Base-by-base conservation (phyloP, 2,113 vertebrate genomes). In the Hippocampus guttulatus region DNA sequence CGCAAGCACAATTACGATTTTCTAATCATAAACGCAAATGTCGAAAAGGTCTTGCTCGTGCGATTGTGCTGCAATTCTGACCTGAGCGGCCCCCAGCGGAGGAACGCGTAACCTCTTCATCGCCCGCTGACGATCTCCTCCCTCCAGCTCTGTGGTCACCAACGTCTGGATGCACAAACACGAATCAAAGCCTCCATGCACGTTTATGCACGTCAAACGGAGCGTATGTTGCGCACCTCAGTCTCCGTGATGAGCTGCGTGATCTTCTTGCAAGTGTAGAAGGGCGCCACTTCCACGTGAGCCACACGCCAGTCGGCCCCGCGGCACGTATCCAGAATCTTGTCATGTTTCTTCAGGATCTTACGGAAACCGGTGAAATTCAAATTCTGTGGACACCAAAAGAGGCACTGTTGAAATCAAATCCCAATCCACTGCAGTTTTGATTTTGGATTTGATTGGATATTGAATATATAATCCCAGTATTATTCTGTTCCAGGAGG, bases 201-300 rank as follows among this genome's bases (percentile, higher is more conserved):
- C 18, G 40, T 14, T 2, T 57, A 47, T 21, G n/a, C 41, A 38
- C 14, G 40, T 61, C 54, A n/a, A 7, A 8, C 33, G 2, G 8
- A 2, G 16, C 0, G 0, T 47, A 27, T 67, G 33, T 38, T 25
- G 23, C 64, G 52, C 82, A 98, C 97, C 95, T 99, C 97, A 8
- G 97, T 98, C 92, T 99, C 96, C 0, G 95, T 95, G 88, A 99
- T 99, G 62, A 99, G 94, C 89, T 98, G 96, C 58, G 96, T 98
- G 91, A 99, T 98, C 92, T 99, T 99, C 89, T 99, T 99, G 93
- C 96, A 98, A 45, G 94, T 98, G 87, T 98, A 98, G 89, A 99
- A 98, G 3, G 96, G 95, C 2, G 97, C 97, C 90, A 98, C 94
- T 86, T 99, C 97, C 84, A 99, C 97, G 20, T 99, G 96, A 58